phyloP scores from a whole-genome alignment of 2,888 invertebrate species.

The Aleiodes alternator region DNA sequence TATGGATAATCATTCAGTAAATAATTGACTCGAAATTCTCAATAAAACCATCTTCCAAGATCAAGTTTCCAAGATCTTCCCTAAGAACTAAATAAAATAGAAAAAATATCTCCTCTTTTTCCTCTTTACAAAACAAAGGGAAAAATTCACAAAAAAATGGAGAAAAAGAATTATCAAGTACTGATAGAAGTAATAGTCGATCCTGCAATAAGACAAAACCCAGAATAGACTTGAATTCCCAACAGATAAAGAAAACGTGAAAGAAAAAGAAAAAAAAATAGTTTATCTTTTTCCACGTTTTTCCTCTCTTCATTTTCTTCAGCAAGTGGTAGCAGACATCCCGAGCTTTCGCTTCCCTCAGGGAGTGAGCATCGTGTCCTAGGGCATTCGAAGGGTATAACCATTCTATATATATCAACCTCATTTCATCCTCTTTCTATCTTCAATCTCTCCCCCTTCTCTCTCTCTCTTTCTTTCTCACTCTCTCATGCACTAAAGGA shows the following conservation, averaged over 20 bases:
- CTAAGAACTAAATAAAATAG: too few species aligned
- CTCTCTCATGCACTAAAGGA: slow-evolving; percentile 32
- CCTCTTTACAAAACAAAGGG: neutral
- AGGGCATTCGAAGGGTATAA: slow-evolving; percentile 22
- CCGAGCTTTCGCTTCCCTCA: slow-evolving; percentile 59
- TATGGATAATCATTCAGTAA: too few species aligned
- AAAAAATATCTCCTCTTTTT: too few species aligned
- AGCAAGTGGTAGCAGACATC: slow-evolving; percentile 59
- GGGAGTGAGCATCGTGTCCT: slow-evolving; percentile 51
- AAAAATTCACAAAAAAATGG: neutral
- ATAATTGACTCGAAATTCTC: too few species aligned
- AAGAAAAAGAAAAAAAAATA: slow-evolving; percentile 18
- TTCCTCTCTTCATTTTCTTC: neutral
- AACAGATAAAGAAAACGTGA: too few species aligned
- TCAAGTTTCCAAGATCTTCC: too few species aligned
- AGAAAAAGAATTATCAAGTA: neutral
- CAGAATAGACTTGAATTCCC: slow-evolving; percentile 31
- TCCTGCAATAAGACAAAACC: slow-evolving; percentile 6
- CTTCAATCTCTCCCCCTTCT: neutral
- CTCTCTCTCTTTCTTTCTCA: slow-evolving; percentile 18
- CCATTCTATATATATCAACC: slow-evolving; percentile 33
- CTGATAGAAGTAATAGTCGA: neutral
- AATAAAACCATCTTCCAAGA: too few species aligned
- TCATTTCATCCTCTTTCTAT: slow-evolving; percentile 32
- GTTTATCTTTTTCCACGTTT: slow-evolving; percentile 15